Evolutionary conservation across 2,888 invertebrate species (phyloP).

Genomic region (Mycalesis mineus): DNA sequence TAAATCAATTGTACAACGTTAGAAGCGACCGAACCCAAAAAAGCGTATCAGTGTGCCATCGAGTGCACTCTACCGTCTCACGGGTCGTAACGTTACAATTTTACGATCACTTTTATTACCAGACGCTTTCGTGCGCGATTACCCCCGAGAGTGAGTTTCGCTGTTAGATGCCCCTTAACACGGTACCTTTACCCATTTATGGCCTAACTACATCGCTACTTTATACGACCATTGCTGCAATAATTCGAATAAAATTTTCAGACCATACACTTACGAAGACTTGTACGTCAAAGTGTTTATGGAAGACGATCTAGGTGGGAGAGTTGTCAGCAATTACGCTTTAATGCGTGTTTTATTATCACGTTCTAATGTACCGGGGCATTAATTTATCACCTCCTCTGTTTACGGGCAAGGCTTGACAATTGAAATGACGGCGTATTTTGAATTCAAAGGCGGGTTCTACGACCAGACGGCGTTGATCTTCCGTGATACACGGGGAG

Average conservation of each 20-base stretch:
- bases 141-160: constrained; percentile 78
- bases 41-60: constrained; percentile 70
- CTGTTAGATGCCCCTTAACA: constrained; percentile 66
- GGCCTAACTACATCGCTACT: constrained; percentile 36
- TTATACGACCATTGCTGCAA: constrained; percentile 46
- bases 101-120: constrained; percentile 76
- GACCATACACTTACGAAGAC: constrained; percentile 26
- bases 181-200: constrained; percentile 45
- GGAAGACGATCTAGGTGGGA: constrained; percentile 31
- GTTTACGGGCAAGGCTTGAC: constrained; percentile 72
- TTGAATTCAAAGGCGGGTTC: constrained; percentile 54
- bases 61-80: constrained; percentile 69
- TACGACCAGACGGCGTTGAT: constrained; percentile 42
- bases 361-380: constrained; percentile 73
- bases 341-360: constrained; percentile 77
- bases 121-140: constrained; percentile 78
- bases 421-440: constrained; percentile 71
- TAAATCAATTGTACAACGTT: constrained; percentile 57
- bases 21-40: constrained; percentile 55
- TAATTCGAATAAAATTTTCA: constrained; percentile 3
- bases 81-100: constrained; percentile 75
- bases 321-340: constrained; percentile 69
- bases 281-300: constrained; percentile 34
- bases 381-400: constrained; percentile 75
- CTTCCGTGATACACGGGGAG: constrained; percentile 37